Evolutionary conservation across 1,140 invertebrate genomes (phyloP).

Genomic region (Maniola jurtina): DNA sequence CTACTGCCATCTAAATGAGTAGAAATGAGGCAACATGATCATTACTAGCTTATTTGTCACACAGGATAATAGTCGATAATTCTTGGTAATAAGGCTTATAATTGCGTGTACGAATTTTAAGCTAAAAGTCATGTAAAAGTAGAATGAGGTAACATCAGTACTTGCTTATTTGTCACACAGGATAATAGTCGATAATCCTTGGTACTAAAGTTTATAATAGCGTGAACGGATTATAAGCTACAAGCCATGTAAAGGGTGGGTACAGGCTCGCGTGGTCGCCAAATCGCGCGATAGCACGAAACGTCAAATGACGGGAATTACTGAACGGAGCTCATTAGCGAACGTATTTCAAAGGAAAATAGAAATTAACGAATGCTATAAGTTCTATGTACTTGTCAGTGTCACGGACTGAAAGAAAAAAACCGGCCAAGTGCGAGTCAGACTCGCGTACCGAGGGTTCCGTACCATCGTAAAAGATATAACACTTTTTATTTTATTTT

Average conservation of each 20-base stretch:
- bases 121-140: no score
- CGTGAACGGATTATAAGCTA: conserved; percentile 9
- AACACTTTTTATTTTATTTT: no score
- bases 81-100: conserved; percentile 10
- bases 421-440: no score
- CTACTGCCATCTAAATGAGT: no score
- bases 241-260: not conserved
- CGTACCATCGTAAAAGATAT: no score
- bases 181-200: conserved; percentile 13
- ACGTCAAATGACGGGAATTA: conserved; percentile 67
- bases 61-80: conserved; percentile 18
- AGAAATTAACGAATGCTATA: conserved; percentile 36
- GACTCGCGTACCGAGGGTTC: no score
- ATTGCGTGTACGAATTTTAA: conserved; percentile 16
- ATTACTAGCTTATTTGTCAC: conserved; percentile 8
- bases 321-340: conserved; percentile 55
- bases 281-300: conserved; percentile 47
- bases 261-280: conserved; percentile 36
- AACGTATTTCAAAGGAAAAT: conserved; percentile 47
- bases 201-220: conserved; percentile 16
- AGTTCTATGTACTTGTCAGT: not conserved
- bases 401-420: no score
- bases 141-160: not conserved
- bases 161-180: conserved; percentile 11
- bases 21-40: not conserved